These are phyloP conservation scores for Distichodus sexfasciatus DNA, from an alignment of 2,797 vertebrate genomes.

Conservation along the genomic window DNA sequence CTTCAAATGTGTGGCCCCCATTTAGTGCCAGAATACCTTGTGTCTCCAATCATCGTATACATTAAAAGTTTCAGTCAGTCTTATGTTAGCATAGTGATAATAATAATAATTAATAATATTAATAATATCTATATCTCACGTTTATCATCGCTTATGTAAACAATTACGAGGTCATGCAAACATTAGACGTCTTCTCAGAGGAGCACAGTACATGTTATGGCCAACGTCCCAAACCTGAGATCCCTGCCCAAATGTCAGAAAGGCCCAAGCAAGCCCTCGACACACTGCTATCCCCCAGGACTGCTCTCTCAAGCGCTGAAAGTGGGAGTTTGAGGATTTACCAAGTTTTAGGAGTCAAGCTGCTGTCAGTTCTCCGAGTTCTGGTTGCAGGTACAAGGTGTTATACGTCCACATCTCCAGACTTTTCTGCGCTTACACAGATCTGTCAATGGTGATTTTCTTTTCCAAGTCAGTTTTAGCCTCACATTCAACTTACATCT, in stretches of 20 bases:
- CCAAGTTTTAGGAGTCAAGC: background rate
- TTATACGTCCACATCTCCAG: no score
- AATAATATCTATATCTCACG: constrained; percentile 67
- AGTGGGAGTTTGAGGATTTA: background rate
- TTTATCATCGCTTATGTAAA: constrained; percentile 78
- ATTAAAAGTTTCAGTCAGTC: constrained; percentile 58
- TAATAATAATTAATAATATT: constrained; percentile 53
- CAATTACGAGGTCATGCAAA: constrained; percentile 83
- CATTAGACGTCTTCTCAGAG: constrained; percentile 77
- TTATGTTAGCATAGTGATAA: constrained; percentile 58
- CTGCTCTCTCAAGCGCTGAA: background rate
- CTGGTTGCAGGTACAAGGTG: no score
- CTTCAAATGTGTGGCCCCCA: constrained; percentile 11
- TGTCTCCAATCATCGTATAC: constrained; percentile 75
- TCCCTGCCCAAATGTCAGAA: constrained; percentile 28
- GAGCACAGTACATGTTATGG: constrained; percentile 72
- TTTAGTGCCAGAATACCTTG: constrained; percentile 52
- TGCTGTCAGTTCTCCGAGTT: background rate
- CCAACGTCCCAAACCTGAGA: constrained; percentile 70
- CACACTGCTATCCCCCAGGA: background rate
- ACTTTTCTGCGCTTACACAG: no score
- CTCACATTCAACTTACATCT: no score
- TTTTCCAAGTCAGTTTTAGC: no score
- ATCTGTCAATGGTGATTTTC: no score
- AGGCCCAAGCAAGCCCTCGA: background rate